Evolutionary conservation across 2,113 vertebrate genomes (phyloP), one percentile per base, ranked within the genome.

Genomic region (Ochotona curzoniae): DNA sequence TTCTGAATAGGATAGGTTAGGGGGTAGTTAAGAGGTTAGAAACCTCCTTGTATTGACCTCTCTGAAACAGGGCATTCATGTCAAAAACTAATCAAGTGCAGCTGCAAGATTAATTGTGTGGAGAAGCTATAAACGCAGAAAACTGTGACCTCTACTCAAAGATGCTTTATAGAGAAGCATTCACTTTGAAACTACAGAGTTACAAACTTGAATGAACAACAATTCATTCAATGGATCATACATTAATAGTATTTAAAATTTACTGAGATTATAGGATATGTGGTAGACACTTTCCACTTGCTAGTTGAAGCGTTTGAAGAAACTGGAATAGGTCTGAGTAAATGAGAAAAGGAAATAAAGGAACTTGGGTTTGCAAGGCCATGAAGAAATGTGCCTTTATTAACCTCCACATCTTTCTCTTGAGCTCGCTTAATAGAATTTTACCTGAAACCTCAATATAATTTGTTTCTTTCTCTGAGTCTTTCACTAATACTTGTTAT

Each of bases 1-100:
- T 95, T 93, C 89, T 93, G 91, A 95, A 75, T 83, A 84, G 92
- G 80, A 4, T 80, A 87, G 93, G 75, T 93, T 95, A 88, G 76
- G 94, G 85, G 90, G 93, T 54, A 94, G 88, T 96, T 86, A 94
- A 63, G 87, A 89, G 90, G 85, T 92, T 92, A 91, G 95, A 95
- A 96, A 96, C 89, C 92, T 91, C 66, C 74, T 92, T 92, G 75
- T 83, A 73, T 51, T 97, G 95, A 96, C 96, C 82, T 91, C 83
- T 75, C 32, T 69, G 92, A 95, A 93, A 95, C 79, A 67, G 94
- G 91, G 54, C n/a, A 85, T 80, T 96, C 93, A 95, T 95, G 94
- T 94, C 86, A 94, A 90, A 94, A 96, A 82, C 82, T 96, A 97
- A 95, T 93, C 93, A 96, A 93, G 76, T 93, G 38, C 96, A 97